phyloP scores from a whole-genome alignment of 2,888 invertebrate genomes.

The Acanthosepion esculentum region DNA sequence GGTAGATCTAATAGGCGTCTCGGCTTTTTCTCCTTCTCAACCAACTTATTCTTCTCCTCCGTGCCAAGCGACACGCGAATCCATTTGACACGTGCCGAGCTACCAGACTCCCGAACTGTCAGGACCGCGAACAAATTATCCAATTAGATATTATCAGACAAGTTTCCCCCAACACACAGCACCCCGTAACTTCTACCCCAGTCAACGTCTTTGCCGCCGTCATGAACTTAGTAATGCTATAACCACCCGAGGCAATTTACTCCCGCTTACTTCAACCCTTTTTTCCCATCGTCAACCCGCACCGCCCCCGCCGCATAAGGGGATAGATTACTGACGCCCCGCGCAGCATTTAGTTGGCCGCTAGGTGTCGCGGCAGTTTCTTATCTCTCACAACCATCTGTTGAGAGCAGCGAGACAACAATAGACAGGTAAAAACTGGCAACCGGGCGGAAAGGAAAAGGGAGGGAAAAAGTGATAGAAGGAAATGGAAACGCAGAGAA shows the following conservation, averaged over 20 bases:
- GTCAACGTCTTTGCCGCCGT: background rate
- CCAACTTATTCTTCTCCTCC: background rate
- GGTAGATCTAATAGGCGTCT: background rate
- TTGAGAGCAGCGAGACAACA: background rate
- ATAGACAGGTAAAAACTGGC: background rate
- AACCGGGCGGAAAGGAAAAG: background rate
- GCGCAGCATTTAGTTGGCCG: background rate
- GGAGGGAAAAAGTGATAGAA: background rate
- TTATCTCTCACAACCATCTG: slow-evolving; percentile 33
- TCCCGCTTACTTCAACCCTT: background rate
- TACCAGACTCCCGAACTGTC: slow-evolving; percentile 33
- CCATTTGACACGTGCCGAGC: slow-evolving; percentile 33
- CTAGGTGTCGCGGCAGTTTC: slow-evolving; percentile 33
- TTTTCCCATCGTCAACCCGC: background rate
- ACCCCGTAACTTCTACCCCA: background rate
- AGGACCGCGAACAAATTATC: slow-evolving; percentile 21
- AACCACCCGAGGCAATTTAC: background rate
- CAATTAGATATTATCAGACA: slow-evolving; percentile 33
- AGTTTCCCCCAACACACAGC: background rate
- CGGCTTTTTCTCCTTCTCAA: background rate
- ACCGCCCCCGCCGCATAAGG: background rate
- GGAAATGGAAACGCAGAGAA: background rate
- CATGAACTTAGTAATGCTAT: slow-evolving; percentile 11
- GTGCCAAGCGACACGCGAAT: background rate
- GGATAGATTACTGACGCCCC: slow-evolving; percentile 22